phyloP scores from a whole-genome alignment of 2,113 vertebrate genomes.

The Fregetta grallaria region DNA sequence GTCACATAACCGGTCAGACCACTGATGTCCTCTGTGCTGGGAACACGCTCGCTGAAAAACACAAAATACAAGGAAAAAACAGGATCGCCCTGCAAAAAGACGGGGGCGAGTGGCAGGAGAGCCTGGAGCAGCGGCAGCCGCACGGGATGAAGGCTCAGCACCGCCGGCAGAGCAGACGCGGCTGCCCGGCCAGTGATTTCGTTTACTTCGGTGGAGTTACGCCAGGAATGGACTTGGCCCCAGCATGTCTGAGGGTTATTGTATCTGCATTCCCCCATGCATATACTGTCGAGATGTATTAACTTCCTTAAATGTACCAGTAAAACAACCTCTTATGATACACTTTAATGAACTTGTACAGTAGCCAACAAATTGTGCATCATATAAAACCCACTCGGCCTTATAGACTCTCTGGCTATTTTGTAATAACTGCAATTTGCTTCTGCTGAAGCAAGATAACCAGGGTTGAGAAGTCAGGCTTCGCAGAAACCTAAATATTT shows the following conservation, averaged over 20 bases:
- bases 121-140: background rate
- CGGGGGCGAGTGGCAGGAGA: fast-evolving
- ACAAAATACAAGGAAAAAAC: fast-evolving
- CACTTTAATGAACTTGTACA: conserved; percentile 69
- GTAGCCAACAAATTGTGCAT: conserved; percentile 67
- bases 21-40: fast-evolving
- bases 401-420: conserved; percentile 67
- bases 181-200: background rate
- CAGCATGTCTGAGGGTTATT: conserved; percentile 68
- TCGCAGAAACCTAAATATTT: conserved; percentile 70
- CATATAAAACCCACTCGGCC: conserved; percentile 63
- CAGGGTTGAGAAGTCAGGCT: conserved; percentile 60
- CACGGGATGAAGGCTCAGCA: background rate
- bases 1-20: background rate
- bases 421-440: conserved; percentile 67
- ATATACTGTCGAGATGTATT: conserved; percentile 65
- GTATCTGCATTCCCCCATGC: conserved; percentile 62
- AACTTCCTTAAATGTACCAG: conserved; percentile 69
- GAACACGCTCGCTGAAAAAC: background rate
- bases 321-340: conserved; percentile 69
- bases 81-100: background rate
- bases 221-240: conserved; percentile 51
- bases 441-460: conserved; percentile 69
- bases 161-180: background rate
- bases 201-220: background rate